Evolutionary conservation across 2,888 invertebrate species (phyloP).

Genomic region (Flexamia atlantica): DNA sequence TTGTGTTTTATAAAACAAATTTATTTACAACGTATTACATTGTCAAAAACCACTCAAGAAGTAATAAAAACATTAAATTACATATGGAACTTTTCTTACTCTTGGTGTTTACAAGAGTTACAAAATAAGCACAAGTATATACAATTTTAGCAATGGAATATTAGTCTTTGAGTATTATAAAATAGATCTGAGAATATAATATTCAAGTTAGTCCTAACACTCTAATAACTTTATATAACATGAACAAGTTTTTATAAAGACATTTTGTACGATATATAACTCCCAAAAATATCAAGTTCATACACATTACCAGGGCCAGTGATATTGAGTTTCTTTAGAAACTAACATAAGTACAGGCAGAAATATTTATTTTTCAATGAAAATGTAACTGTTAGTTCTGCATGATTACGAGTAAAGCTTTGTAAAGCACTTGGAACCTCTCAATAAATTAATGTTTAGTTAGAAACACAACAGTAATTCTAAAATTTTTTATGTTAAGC

Average conservation of each 20-base stretch:
- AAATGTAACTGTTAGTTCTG: too few relatives aligned
- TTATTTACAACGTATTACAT: slow-evolving; percentile 33
- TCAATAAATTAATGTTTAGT: too few relatives aligned
- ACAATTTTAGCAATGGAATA: neutral
- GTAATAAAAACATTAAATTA: slow-evolving; percentile 28
- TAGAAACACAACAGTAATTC: too few relatives aligned
- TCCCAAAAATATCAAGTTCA: neutral
- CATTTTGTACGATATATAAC: slow-evolving; percentile 4
- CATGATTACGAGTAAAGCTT: too few relatives aligned
- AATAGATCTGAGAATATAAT: slow-evolving; percentile 5
- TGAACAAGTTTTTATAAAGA: slow-evolving; percentile 11
- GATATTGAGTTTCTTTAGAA: neutral
- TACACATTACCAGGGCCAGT: neutral
- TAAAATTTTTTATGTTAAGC: too few relatives aligned
- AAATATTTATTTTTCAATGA: too few relatives aligned
- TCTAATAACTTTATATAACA: neutral
- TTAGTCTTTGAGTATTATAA: slow-evolving; percentile 40
- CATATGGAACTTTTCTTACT: slow-evolving; percentile 21
- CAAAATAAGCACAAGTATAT: slow-evolving; percentile 13
- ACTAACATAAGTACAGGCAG: neutral
- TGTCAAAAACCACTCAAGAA: slow-evolving; percentile 22
- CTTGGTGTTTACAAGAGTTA: neutral
- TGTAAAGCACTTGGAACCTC: too few relatives aligned
- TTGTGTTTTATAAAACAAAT: slow-evolving; percentile 27
- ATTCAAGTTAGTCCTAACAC: slow-evolving; percentile 24